Evolutionary conservation across 1,140 invertebrate genomes (phyloP).

Genomic region (Tenebrio molitor): DNA sequence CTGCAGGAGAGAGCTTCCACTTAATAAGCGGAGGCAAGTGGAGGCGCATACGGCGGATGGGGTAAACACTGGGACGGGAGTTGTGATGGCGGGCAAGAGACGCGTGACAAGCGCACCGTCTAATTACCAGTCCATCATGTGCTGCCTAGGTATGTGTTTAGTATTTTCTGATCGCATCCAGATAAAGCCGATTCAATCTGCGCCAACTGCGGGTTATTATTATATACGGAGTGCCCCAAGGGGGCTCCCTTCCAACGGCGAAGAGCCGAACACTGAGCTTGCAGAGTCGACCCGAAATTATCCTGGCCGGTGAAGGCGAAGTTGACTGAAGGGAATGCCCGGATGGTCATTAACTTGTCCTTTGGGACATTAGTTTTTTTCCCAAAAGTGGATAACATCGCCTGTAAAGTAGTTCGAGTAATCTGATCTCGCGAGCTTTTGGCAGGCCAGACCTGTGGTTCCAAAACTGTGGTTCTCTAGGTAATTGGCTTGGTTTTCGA

Average conservation of each 20-base stretch:
- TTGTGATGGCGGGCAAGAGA: constrained; percentile 9
- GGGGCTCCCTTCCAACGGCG: not conserved
- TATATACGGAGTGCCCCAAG: constrained; percentile 37
- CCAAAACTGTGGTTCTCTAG: too few relatives aligned
- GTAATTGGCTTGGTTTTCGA: too few relatives aligned
- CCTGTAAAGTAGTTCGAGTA: too few relatives aligned
- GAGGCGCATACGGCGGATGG: constrained; percentile 4
- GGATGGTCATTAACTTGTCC: too few relatives aligned
- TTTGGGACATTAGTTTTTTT: too few relatives aligned
- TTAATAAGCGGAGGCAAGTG: not conserved
- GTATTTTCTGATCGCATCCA: constrained; percentile 49
- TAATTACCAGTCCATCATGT: constrained; percentile 57
- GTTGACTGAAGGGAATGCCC: too few relatives aligned
- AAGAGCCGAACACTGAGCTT: too few relatives aligned
- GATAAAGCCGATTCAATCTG: constrained; percentile 47
- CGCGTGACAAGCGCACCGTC: constrained; percentile 55
- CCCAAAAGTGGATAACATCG: too few relatives aligned
- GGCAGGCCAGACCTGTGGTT: too few relatives aligned
- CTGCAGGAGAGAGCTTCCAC: constrained; percentile 5
- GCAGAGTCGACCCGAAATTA: too few relatives aligned
- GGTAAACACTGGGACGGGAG: not conserved
- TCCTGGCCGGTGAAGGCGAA: too few relatives aligned
- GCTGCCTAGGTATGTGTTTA: constrained; percentile 47
- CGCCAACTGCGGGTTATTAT: constrained; percentile 40
- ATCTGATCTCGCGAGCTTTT: too few relatives aligned